Evolutionary conservation across 2,888 invertebrate species (phyloP).

Genomic region (Eutolmus rufibarbis): DNA sequence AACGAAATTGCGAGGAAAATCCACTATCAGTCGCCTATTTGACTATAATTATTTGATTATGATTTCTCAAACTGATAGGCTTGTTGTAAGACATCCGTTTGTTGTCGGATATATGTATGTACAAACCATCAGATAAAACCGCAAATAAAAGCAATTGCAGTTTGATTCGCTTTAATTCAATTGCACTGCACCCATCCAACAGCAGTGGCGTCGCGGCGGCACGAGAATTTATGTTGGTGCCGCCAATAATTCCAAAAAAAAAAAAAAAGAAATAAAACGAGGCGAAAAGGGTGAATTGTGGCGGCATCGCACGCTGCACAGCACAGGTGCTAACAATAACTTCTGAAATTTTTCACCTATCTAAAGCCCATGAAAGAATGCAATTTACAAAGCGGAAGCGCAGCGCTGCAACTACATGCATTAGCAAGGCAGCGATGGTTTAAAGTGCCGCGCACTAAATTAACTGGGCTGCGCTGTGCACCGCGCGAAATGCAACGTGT

Average conservation of each 20-base stretch:
- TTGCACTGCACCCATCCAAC: background rate
- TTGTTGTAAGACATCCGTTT: background rate
- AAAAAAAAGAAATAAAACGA: background rate
- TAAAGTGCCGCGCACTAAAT: slow-evolving; percentile 12
- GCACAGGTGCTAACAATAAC: slow-evolving; percentile 8
- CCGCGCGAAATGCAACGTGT: background rate
- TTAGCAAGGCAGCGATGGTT: background rate
- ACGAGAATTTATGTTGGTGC: background rate
- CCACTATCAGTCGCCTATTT: background rate
- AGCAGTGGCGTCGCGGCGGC: background rate
- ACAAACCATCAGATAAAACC: background rate
- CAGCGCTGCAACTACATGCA: background rate
- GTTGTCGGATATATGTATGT: background rate
- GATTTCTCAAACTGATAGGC: background rate
- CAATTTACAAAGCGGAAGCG: slow-evolving; percentile 28
- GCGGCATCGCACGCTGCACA: background rate
- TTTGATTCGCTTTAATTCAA: background rate
- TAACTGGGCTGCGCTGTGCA: background rate
- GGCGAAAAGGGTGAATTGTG: background rate
- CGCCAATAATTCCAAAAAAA: slow-evolving; percentile 2
- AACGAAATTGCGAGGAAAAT: too few relatives aligned
- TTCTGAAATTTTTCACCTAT: slow-evolving; percentile 24
- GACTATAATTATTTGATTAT: background rate
- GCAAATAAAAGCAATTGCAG: background rate
- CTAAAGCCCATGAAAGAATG: slow-evolving; percentile 24